Percentiles rank a stretch among this genome's conserved stretches.
Conservation (phyloP, 2,888 invertebrate species). For the Aporophyla lueneburgensis region DNA sequence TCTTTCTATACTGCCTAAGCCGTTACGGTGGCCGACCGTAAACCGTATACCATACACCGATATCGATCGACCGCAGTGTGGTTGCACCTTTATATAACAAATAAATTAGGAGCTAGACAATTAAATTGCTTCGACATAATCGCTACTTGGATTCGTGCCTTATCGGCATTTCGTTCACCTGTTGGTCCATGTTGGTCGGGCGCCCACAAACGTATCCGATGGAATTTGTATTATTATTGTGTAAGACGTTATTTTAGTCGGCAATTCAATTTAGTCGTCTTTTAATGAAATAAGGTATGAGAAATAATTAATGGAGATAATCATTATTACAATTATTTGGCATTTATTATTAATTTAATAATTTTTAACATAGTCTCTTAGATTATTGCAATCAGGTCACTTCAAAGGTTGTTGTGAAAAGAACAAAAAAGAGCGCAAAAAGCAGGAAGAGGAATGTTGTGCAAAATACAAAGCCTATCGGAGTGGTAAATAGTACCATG, state of each 20-base stretch:
- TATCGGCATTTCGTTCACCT: constrained; percentile 58
- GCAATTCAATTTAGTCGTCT: neutral
- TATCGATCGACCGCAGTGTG: neutral
- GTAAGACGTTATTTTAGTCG: constrained; percentile 21
- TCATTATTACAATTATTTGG: neutral
- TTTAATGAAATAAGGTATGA: neutral
- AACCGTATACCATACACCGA: neutral
- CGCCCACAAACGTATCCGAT: constrained; percentile 39
- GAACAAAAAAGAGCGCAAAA: neutral
- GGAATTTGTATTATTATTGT: constrained; percentile 45
- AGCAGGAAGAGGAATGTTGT: neutral
- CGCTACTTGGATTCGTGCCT: constrained; percentile 58
- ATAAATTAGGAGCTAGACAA: constrained; percentile 49
- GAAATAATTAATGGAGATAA: neutral
- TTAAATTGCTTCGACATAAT: constrained; percentile 47
- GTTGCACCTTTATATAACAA: constrained; percentile 31
- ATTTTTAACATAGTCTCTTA: neutral
- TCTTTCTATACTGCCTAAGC: no score
- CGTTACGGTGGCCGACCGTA: neutral
- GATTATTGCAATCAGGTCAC: neutral
- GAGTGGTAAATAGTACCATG: neutral
- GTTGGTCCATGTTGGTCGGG: constrained; percentile 31
- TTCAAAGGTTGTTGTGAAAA: no score
- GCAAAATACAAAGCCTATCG: neutral
- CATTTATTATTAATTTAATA: neutral